Percentiles rank a stretch among this genome's conserved stretches.
These are phyloP conservation scores for Heterotilapia buettikoferi DNA, from an alignment of 2,113 vertebrate genomes.

Conservation along the genomic window DNA sequence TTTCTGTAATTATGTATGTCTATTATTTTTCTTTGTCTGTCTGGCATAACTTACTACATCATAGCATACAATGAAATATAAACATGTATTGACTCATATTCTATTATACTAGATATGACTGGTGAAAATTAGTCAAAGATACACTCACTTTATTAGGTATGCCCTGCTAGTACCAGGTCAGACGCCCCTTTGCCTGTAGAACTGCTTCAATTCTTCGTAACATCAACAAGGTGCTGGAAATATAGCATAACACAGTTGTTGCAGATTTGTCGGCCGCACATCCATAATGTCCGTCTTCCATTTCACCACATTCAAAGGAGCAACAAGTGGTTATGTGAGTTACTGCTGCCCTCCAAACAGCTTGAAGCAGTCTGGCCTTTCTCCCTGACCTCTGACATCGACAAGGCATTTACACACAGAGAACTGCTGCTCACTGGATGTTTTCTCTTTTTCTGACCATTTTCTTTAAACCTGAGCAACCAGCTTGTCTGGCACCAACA, in stretches of 20 bases:
- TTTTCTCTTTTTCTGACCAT: not conserved
- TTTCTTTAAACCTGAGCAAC: not conserved
- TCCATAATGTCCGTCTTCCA: not conserved
- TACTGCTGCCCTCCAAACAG: not conserved
- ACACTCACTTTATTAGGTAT: not conserved
- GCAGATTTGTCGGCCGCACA: not conserved
- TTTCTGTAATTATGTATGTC: not conserved
- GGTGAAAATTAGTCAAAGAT: not conserved
- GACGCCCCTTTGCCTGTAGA: not conserved
- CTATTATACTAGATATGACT: not conserved
- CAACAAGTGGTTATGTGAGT: not conserved
- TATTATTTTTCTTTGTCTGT: not conserved
- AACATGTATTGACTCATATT: not conserved
- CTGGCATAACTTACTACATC: not conserved
- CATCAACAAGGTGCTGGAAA: not conserved
- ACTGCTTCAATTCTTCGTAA: not conserved
- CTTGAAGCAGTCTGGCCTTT: not conserved
- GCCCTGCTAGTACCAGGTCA: not conserved
- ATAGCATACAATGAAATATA: not conserved
- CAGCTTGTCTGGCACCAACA: not conserved
- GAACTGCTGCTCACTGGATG: not conserved
- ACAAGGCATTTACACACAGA: not conserved
- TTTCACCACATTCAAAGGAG: not conserved
- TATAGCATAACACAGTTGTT: not conserved
- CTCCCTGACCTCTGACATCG: not conserved